Evolutionary conservation across 2,888 invertebrate genomes (phyloP), one percentile per base, ranked within the genome.

Genomic region (Meandrusa payeni): DNA sequence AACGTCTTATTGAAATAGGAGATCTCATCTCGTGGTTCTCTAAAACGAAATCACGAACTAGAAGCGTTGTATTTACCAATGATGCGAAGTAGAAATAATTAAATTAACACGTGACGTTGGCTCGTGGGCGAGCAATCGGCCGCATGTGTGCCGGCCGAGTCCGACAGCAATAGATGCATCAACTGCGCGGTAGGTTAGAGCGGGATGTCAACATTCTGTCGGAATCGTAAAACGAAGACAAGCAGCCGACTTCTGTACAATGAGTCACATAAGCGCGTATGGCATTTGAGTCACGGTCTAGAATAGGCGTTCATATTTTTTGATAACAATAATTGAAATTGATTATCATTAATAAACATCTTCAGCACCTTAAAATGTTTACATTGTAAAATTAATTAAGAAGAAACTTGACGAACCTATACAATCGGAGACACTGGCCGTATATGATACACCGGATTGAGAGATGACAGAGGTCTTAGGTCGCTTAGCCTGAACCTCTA

Each of bases 71-170:
- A 47, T 50, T 48, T 57, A 58, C 53, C 60, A 62, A 59, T 57
- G 57, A 57, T 64, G 58, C 55, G 58, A 56, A 58, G 56, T 54
- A 62, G 62, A 57, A 66, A 65, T 77, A 75, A 78, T 76, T 77
- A 68, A 80, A 82, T 80, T 79, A 81, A 75, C 79, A 77, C 69
- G 74, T 72, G 75, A 73, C 68, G 70, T 60, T 54, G 68, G 61
- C 24, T 49, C 50, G 64, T 66, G 66, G 67, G 68, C 71, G 67
- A 68, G 60, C 49, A 59, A 64, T 60, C 62, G 61, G 63, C 64
- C 64, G 69, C 55, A 64, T 53, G 60, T 61, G 64, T 63, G 61
- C 61, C 65, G 54, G 56, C 52, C 43, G 55, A 62, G 64, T 47
- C 50, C 67, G 70, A 76, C 55, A 62, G 71, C 64, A 72, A 80